phyloP scores from a whole-genome alignment of 2,797 vertebrate genomes.

The Phrynocephalus guinanensis region DNA sequence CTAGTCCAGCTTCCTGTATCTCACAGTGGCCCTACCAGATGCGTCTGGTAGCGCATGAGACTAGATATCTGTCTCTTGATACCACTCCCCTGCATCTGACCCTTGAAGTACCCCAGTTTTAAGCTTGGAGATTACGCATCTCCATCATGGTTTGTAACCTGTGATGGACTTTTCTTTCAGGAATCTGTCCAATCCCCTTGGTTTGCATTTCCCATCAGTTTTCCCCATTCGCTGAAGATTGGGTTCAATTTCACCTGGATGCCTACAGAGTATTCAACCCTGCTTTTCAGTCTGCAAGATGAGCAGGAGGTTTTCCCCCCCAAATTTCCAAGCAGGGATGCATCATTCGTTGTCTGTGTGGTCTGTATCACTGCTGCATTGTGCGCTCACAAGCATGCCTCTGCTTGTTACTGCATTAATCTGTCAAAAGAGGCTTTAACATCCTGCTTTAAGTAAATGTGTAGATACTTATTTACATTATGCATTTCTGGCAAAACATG shows the following conservation, averaged over 20 bases:
- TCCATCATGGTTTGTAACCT: too few species aligned
- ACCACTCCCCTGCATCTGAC: too few species aligned
- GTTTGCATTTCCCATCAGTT: too few species aligned
- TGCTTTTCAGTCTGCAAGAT: neutral
- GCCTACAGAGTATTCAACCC: neutral
- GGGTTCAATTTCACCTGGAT: neutral
- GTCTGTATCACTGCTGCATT: neutral
- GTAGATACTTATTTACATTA: neutral
- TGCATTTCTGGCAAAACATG: neutral
- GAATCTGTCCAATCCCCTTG: too few species aligned
- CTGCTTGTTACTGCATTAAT: neutral
- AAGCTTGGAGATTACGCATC: too few species aligned
- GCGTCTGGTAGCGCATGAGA: too few species aligned
- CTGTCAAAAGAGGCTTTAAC: neutral
- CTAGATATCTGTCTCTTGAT: too few species aligned
- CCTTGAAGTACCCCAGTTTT: too few species aligned
- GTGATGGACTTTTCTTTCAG: too few species aligned
- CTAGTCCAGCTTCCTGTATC: too few species aligned
- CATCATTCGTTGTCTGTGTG: neutral
- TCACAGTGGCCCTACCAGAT: too few species aligned
- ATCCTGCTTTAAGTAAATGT: neutral
- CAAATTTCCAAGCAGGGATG: neutral
- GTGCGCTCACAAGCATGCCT: neutral
- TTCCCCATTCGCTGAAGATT: too few species aligned
- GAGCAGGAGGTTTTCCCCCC: neutral